Base-by-base conservation (phyloP, 2,113 vertebrate species). In the Prolemur simus region DNA sequence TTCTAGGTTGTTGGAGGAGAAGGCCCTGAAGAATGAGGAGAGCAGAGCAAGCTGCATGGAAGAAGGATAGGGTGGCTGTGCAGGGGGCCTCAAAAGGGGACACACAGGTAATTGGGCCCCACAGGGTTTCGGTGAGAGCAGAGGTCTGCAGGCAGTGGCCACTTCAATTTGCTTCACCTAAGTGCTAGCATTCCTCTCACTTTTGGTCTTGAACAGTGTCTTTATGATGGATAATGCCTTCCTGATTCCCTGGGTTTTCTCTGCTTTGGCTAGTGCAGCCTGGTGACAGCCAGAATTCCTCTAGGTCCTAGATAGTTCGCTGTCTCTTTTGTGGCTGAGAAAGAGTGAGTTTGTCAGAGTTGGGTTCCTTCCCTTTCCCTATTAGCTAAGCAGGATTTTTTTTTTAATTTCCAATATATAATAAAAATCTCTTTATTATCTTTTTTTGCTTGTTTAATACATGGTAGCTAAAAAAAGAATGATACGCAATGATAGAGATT, bases 281-380 rank as follows among this genome's bases (percentile, higher is more conserved):
- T 96, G 34, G 45, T 97, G 97, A 96, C 92, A 96, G 93, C 95
- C 96, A 93, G 94, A 97, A 94, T 96, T 96, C 93, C 69, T 76
- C 85, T 82, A 89, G 60, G 88, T 69, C 91, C 91, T 94, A 93
- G 88, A 93, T 74, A 88, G 52, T 96, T 95, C 64, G 37, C 76
- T 45, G 77, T 84, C 71, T 88, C 58, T 73, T 91, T 85, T 42
- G 37, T 58, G 54, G 11, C 49, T 94, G 77, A 14, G 32, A 94
- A 47, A 86, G 18, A 89, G 49, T 90, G 69, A 94, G 76, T 60
- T 94, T 69, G 89, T 69, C 58, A 52, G 54, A 85, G 64, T 47
- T 91, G 52, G 78, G 21, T 52, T 94, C 66, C 58, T 94, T 97
- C 23, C 37, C 34, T 93, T 84, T 76, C 27, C 23, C 66, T 84